Evolutionary conservation across 53 echinoderm and acorn worm genomes (phyloP), one percentile per base, ranked within the genome.

Genomic region (Luidia sarsii): DNA sequence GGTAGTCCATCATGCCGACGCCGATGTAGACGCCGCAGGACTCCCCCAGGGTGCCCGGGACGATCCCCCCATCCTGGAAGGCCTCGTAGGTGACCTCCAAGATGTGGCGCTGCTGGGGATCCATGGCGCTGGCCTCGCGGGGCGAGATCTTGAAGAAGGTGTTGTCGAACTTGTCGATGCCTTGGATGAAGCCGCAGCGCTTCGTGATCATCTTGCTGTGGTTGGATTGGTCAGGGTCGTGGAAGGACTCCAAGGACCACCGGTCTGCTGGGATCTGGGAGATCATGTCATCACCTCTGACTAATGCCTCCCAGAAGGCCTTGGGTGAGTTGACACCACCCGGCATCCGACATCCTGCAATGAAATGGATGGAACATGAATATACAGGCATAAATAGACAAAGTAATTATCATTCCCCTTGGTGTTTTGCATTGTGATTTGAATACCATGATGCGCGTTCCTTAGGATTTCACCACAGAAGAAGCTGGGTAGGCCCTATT

Each of bases 121-220:
- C 87, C 87, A 87, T 87, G 49, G 87, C 81, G 39, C 71, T 62
- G 25, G 87, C 87, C 48, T 87, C 87, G 31, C 82, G 68, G 18
- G 87, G 87, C 28, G 87, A 87, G 16, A 87, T 62, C 63, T 94
- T 94, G 82, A 94, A 94, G 81, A 94, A 94, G 11, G 87, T 73
- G 75, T 94, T 91, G 83, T 94, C 94, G 43, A 95, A 95, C 50
- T 83, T 88, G 48, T 95, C 92, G 39, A 92, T 32, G 71, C 86
- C 86, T 1, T 92, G 86, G 64, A 94, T 83, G 41, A 94, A 82
- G 9, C 82, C 81, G 63, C 82, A 67, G 33, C 72, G 69, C 50
- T 22, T 64, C 25, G 87, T 82, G 3, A 87, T 73, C 82, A 87
- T 87, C 87, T 87, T 87, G 54, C 87, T 80, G 48, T 80, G 82